Percentiles rank a stretch among this genome's conserved stretches.
These are phyloP conservation scores for Rhagologus leucostigma DNA, from an alignment of 2,113 vertebrate species.

Conservation along the genomic window DNA sequence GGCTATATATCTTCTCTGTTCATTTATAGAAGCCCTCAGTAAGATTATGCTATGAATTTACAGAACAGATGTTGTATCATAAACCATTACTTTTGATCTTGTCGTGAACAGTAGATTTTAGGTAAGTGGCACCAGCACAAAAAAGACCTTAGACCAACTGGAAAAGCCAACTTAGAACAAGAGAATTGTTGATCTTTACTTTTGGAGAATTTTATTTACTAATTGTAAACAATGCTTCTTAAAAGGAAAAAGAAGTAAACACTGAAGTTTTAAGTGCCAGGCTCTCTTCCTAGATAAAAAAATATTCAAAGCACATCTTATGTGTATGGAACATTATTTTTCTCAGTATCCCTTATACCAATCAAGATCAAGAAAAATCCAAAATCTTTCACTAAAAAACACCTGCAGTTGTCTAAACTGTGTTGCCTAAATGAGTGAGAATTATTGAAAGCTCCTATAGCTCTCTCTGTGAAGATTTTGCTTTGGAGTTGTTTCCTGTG, in stretches of 20 bases:
- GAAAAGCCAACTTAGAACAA: neutral
- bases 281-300: neutral
- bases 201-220: neutral
- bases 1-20: conserved; percentile 9
- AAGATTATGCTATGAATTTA: neutral
- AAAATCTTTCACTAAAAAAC: neutral
- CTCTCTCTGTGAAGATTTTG: neutral
- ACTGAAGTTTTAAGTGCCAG: neutral
- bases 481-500: conserved; percentile 36
- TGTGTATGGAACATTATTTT: neutral
- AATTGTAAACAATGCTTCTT: neutral
- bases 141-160: neutral
- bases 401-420: neutral
- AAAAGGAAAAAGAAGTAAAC: neutral
- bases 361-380: neutral
- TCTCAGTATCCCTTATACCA: neutral
- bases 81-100: conserved; percentile 1
- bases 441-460: neutral
- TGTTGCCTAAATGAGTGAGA: neutral
- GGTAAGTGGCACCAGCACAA: neutral
- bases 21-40: neutral
- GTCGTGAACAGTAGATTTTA: neutral
- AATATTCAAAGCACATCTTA: neutral
- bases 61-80: neutral
- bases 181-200: neutral